These are phyloP conservation scores for Rhaphigaster nebulosa DNA, from an alignment of 2,888 invertebrate genomes.

Conservation along the genomic window DNA sequence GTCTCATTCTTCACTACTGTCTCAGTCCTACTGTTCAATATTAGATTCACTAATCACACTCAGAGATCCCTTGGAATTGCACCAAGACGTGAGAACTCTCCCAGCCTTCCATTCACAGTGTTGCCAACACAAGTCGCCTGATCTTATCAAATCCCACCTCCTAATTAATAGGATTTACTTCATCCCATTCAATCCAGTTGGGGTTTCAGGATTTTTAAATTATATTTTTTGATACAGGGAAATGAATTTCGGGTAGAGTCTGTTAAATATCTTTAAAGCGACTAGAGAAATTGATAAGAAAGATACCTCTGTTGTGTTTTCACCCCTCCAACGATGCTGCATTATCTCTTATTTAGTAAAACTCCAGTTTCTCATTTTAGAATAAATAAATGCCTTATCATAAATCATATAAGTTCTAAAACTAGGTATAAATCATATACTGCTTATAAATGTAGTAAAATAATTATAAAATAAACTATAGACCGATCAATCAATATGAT, in stretches of 20 bases:
- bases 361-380: too few species aligned
- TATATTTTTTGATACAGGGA: background rate
- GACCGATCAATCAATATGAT: too few species aligned
- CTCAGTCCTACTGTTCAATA: background rate
- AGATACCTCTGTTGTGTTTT: too few species aligned
- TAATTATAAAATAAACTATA: too few species aligned
- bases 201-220: background rate
- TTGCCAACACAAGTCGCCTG: background rate
- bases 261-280: background rate
- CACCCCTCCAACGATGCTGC: too few species aligned
- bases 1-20: too few species aligned
- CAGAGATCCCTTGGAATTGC: background rate
- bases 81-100: constrained; percentile 2
- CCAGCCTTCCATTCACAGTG: background rate
- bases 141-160: background rate
- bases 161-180: background rate
- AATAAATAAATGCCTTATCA: too few species aligned
- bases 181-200: background rate
- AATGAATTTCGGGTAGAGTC: background rate
- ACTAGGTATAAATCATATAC: too few species aligned
- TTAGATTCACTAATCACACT: background rate
- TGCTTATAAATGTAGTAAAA: too few species aligned
- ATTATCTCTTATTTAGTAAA: too few species aligned
- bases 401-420: too few species aligned
- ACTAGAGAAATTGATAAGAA: too few species aligned